A percentile compares a stretch with the other conserved stretches of the same genome.
Conservation (phyloP, 2,888 invertebrate genomes). For the Lasioglossum vierecki region DNA sequence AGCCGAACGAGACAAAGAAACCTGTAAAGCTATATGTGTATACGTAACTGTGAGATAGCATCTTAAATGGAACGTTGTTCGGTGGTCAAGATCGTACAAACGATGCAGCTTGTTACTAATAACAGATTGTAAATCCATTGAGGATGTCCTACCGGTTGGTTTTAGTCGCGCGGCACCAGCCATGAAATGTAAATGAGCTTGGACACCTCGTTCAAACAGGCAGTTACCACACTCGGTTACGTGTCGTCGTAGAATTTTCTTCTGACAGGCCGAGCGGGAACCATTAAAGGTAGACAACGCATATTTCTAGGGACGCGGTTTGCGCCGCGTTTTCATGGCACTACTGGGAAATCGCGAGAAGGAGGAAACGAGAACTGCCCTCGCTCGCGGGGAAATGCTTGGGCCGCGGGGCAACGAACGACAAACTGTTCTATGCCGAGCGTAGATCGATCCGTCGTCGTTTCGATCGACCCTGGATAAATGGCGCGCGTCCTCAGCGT, state of each 20-base stretch:
- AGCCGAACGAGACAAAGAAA: not conserved
- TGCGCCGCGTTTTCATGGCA: conserved; percentile 4
- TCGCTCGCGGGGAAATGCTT: conserved; percentile 7
- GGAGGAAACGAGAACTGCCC: not conserved
- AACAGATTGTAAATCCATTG: conserved; percentile 48
- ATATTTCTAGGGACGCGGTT: conserved; percentile 15
- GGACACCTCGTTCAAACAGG: conserved; percentile 37
- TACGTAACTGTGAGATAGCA: not conserved
- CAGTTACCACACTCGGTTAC: conserved; percentile 42
- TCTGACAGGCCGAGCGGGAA: not conserved
- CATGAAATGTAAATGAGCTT: conserved; percentile 39
- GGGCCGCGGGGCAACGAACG: conserved; percentile 35
- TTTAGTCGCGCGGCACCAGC: not conserved
- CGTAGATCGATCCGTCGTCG: conserved; percentile 1
- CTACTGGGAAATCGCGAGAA: conserved; percentile 7
- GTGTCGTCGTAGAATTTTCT: conserved; percentile 29
- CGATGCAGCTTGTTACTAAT: conserved; percentile 40
- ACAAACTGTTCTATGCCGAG: conserved; percentile 20
- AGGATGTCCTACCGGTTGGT: conserved; percentile 32
- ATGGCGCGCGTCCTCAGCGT: not conserved
- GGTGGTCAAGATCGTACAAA: conserved; percentile 1
- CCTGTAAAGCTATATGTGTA: not conserved
- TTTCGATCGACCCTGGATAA: conserved; percentile 22
- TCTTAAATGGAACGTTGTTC: not conserved
- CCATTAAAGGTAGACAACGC: conserved; percentile 15